A percentile compares a stretch with the other conserved stretches of the same genome.
phyloP scores from a whole-genome alignment of 2,888 invertebrate species.

The Zaprionus lineosus region DNA sequence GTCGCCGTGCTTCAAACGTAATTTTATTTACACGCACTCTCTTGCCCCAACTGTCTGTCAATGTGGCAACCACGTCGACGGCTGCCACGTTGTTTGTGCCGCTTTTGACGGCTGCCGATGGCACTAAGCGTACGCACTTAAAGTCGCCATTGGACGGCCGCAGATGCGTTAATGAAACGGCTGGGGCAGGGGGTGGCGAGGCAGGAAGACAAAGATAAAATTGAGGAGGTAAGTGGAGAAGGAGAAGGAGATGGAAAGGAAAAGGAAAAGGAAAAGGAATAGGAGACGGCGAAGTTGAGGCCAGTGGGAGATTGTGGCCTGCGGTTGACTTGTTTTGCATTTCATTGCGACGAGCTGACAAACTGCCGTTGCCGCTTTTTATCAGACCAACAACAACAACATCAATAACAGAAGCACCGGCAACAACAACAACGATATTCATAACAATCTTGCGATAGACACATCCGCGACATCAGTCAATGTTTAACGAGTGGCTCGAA shows the following conservation, averaged over 20 bases:
- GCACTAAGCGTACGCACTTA: conserved; percentile 74
- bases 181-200: background rate
- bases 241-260: background rate
- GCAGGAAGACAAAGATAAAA: background rate
- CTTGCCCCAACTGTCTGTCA: conserved; percentile 63
- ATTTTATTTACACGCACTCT: conserved; percentile 72
- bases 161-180: conserved; percentile 57
- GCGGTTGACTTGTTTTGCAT: conserved; percentile 67
- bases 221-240: background rate
- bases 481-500: conserved; percentile 38
- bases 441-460: conserved; percentile 19
- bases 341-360: conserved; percentile 45
- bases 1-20: conserved; percentile 64
- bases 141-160: conserved; percentile 48
- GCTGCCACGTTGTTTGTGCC: conserved; percentile 38
- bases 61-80: conserved; percentile 44
- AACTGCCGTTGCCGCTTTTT: conserved; percentile 31
- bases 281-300: no score
- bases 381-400: conserved; percentile 23
- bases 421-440: conserved; percentile 5
- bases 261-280: background rate
- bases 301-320: conserved; percentile 23
- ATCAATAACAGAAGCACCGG: conserved; percentile 9
- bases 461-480: conserved; percentile 53
- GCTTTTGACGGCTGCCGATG: conserved; percentile 73